A percentile compares a stretch with the other conserved stretches of the same genome.
Conservation (phyloP, 1,140 invertebrate genomes). For the Leptestheria dahalacensis region DNA sequence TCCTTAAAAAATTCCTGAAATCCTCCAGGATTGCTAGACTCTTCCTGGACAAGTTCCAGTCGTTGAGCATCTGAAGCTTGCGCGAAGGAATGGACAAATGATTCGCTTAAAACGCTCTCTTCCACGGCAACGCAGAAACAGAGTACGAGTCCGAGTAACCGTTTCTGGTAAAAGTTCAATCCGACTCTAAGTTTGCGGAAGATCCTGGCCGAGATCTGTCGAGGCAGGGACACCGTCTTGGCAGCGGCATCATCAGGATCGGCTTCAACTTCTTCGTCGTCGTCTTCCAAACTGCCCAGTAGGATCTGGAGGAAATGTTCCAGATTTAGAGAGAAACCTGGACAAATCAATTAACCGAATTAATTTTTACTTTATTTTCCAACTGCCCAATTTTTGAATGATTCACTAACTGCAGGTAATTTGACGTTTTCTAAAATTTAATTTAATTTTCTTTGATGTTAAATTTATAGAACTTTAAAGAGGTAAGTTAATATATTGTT, state of each 20-base stretch:
- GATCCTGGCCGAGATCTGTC: not conserved
- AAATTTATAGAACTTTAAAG: no score
- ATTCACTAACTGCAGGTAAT: no score
- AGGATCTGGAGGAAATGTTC: not conserved
- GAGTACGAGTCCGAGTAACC: not conserved
- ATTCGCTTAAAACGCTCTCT: not conserved
- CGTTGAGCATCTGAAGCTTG: not conserved
- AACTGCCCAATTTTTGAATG: no score
- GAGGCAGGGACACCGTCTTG: not conserved
- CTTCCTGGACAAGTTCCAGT: not conserved
- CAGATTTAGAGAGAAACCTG: not conserved
- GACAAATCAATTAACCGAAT: not conserved
- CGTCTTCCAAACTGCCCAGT: conserved; percentile 8
- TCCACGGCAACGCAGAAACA: not conserved
- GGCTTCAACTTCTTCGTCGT: conserved; percentile 4
- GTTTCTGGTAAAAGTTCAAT: not conserved
- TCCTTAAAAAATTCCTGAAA: not conserved
- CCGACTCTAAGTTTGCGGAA: conserved; percentile 2
- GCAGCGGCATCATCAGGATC: not conserved
- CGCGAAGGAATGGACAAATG: not conserved
- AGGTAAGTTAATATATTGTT: no score
- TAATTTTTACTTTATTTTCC: no score
- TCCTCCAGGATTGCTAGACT: not conserved
- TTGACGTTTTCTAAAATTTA: no score
- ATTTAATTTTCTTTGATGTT: no score